A percentile compares a stretch with the other conserved stretches of the same genome.
Evolutionary conservation across 2,797 vertebrate species (phyloP).

Genomic region (Philypnodon macrostomus): DNA sequence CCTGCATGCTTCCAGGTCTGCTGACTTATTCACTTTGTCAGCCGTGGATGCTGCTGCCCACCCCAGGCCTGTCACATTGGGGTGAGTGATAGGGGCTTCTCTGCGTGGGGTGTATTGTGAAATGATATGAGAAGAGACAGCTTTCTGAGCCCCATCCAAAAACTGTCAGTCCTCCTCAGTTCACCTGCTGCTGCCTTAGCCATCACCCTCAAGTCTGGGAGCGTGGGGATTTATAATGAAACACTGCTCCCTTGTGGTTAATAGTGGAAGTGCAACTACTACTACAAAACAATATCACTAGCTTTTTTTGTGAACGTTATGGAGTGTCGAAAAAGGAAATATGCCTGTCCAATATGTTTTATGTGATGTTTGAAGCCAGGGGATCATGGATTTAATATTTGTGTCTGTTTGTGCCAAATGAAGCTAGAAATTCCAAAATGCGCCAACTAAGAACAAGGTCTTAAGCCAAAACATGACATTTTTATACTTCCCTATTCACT

Average conservation of each 20-base stretch:
- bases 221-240: conserved; percentile 27
- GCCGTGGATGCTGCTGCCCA: conserved; percentile 29
- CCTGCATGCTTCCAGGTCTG: conserved; percentile 36
- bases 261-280: conserved; percentile 18
- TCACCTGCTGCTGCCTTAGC: conserved; percentile 61
- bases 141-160: conserved; percentile 58
- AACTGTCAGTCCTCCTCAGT: conserved; percentile 51
- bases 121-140: conserved; percentile 66
- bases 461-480: too few relatives aligned
- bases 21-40: conserved; percentile 69
- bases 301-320: neutral
- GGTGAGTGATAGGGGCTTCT: conserved; percentile 53
- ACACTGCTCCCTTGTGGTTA: conserved; percentile 63
- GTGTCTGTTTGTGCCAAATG: too few relatives aligned
- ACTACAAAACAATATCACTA: neutral
- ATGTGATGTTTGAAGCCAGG: too few relatives aligned
- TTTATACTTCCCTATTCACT: too few relatives aligned
- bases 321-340: neutral
- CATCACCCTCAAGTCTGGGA: neutral
- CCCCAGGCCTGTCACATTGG: conserved; percentile 26
- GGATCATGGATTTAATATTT: too few relatives aligned
- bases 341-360: too few relatives aligned
- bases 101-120: conserved; percentile 41
- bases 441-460: too few relatives aligned
- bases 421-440: too few relatives aligned